phyloP scores from a whole-genome alignment of 2,113 vertebrate species.

The Morone saxatilis region DNA sequence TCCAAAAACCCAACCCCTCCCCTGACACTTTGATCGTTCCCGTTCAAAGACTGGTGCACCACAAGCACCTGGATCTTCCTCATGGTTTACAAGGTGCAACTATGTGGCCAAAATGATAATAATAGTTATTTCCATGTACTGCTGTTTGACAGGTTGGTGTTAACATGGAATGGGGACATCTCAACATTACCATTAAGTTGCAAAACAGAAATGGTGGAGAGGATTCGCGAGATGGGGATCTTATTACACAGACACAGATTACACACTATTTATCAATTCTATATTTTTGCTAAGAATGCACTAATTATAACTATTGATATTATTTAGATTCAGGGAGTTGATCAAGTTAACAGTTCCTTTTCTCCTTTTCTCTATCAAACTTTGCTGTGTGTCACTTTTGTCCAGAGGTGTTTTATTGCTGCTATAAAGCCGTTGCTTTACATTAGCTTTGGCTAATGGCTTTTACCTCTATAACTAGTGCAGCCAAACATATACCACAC shows the following conservation, averaged over 20 bases:
- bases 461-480: constrained; percentile 2
- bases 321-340: neutral
- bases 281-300: too few relatives aligned
- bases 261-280: too few relatives aligned
- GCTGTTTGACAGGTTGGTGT: constrained; percentile 61
- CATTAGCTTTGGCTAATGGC: neutral
- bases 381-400: neutral
- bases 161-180: constrained; percentile 48
- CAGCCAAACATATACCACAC: constrained; percentile 18
- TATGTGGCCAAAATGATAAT: constrained; percentile 70
- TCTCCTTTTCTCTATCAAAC: neutral
- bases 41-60: constrained; percentile 60
- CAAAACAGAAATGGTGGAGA: constrained; percentile 41
- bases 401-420: constrained; percentile 29
- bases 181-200: constrained; percentile 51
- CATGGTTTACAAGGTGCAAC: constrained; percentile 48
- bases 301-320: too few relatives aligned
- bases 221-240: neutral
- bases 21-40: constrained; percentile 58
- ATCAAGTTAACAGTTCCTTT: constrained; percentile 8
- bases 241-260: too few relatives aligned
- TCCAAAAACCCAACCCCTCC: neutral
- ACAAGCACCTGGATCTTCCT: constrained; percentile 71
- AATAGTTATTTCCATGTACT: constrained; percentile 58
- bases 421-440: neutral